Evolutionary conservation across 2,113 vertebrate genomes (phyloP), one percentile per base, ranked within the genome.

Genomic region (Mastomys natalensis): DNA sequence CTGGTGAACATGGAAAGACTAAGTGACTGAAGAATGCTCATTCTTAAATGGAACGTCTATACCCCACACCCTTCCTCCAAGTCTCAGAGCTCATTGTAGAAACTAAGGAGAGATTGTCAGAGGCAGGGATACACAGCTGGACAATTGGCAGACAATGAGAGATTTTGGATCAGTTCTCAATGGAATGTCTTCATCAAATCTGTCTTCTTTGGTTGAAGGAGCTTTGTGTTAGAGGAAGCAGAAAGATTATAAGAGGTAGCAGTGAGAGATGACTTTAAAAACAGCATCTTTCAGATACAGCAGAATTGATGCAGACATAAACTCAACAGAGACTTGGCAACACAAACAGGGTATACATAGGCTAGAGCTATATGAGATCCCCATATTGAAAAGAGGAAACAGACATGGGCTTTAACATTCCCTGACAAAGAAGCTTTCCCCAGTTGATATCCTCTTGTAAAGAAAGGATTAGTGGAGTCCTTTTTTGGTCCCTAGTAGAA

Each of bases 311-410:
- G 21, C 3, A 40, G 9, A 43, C 12, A 45, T 24, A 74, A 24
- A 76, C 22, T 76, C 40, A 64, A 76, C 22, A 76, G 21, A 45
- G 5, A 45, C 40, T 74, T 43, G 22, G 21, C 43, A 76, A 21
- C 12, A 45, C 0, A 26, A 45, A 45, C 11, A 76, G 22, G 12
- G 11, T 22, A 5, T 29, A 13, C 73, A 45, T 13, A 76, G 40
- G 24, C 5, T 31, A 66, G 24, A 24, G 37, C 17, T 19, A 40
- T 43, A 29, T 45, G 24, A 5, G 5, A 26, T 76, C 40, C 4
- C 0, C 1, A 3, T 45, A 12, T 22, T 29, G 21, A 26, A 11
- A 24, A 29, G 22, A 0, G 5, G 24, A 29, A 76, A 24, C 26
- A 26, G 73, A 76, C 24, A 45, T 74, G 5, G 11, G 5, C 22